Conservation (phyloP, 2,797 vertebrate genomes). For the Arctocebus calabarensis region DNA sequence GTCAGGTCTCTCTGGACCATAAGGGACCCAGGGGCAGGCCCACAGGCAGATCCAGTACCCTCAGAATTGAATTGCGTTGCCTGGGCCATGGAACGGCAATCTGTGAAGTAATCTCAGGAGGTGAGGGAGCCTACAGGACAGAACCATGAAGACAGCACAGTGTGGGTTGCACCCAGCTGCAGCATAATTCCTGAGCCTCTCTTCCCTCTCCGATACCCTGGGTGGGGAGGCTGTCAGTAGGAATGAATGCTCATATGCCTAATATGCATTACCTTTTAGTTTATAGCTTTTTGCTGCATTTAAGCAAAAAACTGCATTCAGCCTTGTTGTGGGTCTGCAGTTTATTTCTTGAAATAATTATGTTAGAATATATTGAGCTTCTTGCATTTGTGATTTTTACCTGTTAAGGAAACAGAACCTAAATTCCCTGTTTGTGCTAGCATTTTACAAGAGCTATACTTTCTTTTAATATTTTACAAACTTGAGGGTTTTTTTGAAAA, state of each 20-base stretch:
- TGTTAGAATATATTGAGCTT: background rate
- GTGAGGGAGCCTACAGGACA: no score
- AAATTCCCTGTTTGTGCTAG: background rate
- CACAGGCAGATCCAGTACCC: no score
- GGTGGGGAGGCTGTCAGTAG: background rate
- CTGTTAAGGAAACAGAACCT: background rate
- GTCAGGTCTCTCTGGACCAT: no score
- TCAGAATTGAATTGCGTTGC: no score
- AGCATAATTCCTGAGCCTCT: no score
- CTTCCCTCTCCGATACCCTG: no score
- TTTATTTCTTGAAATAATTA: slow-evolving; percentile 8
- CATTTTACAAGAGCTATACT: background rate
- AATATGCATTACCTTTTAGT: background rate
- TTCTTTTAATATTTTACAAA: slow-evolving; percentile 14
- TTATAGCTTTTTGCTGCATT: background rate
- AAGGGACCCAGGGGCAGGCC: no score
- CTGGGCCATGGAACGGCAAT: no score
- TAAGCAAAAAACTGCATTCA: background rate
- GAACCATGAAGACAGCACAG: no score
- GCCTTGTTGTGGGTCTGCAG: background rate
- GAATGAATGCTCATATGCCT: background rate
- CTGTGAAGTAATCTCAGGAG: no score
- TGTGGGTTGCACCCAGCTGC: no score
- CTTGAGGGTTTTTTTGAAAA: background rate
- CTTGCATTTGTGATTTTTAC: background rate